These are phyloP conservation scores for Sinotaia quadrata DNA, from an alignment of 2,888 invertebrate genomes.

Conservation along the genomic window DNA sequence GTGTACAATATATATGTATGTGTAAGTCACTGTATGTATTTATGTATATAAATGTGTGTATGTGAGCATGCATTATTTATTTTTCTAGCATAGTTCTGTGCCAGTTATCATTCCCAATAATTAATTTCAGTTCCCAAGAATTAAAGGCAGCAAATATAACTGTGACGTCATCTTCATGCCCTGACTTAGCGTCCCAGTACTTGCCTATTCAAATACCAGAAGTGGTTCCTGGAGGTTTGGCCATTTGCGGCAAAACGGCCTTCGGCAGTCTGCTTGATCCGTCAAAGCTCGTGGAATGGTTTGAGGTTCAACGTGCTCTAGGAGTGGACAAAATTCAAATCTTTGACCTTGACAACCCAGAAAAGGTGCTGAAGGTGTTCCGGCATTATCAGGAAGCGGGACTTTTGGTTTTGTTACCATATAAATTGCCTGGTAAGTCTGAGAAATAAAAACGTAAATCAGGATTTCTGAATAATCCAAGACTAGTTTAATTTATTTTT, in stretches of 20 bases:
- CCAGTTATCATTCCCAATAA: too few species aligned
- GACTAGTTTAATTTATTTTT: too few species aligned
- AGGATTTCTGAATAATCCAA: too few species aligned
- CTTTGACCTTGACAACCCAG: slow-evolving; percentile 9
- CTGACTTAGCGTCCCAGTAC: neutral
- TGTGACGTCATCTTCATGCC: neutral
- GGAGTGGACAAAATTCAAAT: slow-evolving; percentile 18
- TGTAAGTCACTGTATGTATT: too few species aligned
- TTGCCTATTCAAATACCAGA: slow-evolving; percentile 3
- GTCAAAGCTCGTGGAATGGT: slow-evolving; percentile 22
- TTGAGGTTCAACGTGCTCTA: slow-evolving; percentile 17
- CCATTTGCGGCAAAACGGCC: slow-evolving; percentile 21
- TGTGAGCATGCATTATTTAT: too few species aligned
- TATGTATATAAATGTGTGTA: too few species aligned
- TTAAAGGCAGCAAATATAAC: too few species aligned
- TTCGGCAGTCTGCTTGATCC: slow-evolving; percentile 5
- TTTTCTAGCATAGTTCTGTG: too few species aligned
- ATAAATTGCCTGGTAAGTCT: slow-evolving; percentile 21
- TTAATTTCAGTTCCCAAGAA: too few species aligned
- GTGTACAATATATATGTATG: too few species aligned
- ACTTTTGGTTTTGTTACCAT: slow-evolving; percentile 7
- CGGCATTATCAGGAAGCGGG: slow-evolving; percentile 14
- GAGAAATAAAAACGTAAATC: too few species aligned
- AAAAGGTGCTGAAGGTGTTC: slow-evolving; percentile 5
- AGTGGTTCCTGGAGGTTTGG: slow-evolving; percentile 1